phyloP scores from a whole-genome alignment of 2,113 vertebrate species.

The Indicator indicator region DNA sequence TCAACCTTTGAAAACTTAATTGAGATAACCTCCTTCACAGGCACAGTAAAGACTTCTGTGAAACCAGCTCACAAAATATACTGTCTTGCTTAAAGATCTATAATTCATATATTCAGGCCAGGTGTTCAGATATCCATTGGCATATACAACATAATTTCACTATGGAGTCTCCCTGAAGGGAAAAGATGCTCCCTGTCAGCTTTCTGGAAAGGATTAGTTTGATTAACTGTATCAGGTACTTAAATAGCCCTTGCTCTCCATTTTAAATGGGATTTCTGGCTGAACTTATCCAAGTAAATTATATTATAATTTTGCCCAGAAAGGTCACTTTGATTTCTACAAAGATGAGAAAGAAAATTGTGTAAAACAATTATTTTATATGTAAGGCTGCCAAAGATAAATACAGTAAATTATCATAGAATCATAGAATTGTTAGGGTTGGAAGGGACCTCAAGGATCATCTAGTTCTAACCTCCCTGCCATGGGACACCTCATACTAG shows the following conservation, averaged over 20 bases:
- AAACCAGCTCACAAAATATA: not conserved
- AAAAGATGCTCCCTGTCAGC: not conserved
- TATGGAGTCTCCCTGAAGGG: not conserved
- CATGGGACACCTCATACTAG: too few relatives aligned
- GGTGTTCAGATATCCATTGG: not conserved
- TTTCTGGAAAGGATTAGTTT: constrained; percentile 27
- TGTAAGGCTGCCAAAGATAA: constrained; percentile 43
- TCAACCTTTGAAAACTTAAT: not conserved
- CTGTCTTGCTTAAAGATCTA: not conserved
- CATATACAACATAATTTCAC: not conserved
- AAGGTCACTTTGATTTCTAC: constrained; percentile 44
- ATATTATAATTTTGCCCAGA: not conserved
- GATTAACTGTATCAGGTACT: constrained; percentile 19
- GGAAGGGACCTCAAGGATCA: too few relatives aligned
- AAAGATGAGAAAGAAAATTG: constrained; percentile 38
- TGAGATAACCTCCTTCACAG: not conserved
- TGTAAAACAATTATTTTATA: constrained; percentile 30
- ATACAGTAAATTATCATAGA: constrained; percentile 31
- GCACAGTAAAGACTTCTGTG: not conserved
- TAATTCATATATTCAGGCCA: not conserved
- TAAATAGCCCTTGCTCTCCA: not conserved
- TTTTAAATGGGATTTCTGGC: constrained; percentile 55
- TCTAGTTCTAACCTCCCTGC: too few relatives aligned
- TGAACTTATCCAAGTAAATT: constrained; percentile 9
- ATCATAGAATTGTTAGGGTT: too few relatives aligned